Conservation (phyloP, 2,888 invertebrate species). For the Trachelus iudaicus region DNA sequence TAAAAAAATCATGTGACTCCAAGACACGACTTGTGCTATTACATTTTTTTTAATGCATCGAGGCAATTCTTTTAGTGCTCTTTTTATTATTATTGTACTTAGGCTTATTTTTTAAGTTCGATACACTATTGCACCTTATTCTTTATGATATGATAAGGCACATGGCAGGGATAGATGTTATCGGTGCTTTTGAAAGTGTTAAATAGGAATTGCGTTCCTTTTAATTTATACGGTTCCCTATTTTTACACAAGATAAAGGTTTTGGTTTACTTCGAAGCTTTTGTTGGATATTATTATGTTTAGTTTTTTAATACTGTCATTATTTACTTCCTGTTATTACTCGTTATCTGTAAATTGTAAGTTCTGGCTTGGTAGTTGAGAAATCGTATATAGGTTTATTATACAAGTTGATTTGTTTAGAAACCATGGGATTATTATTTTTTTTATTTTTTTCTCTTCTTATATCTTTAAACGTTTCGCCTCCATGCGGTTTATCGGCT, state of each 20-base stretch:
- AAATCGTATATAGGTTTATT: background rate
- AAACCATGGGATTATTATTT: background rate
- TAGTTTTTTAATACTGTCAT: slow-evolving; percentile 31
- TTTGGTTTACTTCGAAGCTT: background rate
- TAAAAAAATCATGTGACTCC: background rate
- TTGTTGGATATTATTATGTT: background rate
- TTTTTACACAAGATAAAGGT: background rate
- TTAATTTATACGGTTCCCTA: background rate
- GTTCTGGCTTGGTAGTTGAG: background rate
- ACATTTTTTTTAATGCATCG: background rate
- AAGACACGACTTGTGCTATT: background rate
- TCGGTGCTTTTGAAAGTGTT: no score
- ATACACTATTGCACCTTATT: background rate
- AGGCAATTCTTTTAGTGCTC: background rate
- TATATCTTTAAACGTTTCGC: background rate
- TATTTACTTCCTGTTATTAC: slow-evolving; percentile 26
- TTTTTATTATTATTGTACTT: background rate
- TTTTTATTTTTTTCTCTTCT: background rate
- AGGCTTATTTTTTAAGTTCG: background rate
- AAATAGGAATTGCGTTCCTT: background rate
- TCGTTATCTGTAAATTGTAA: slow-evolving; percentile 53
- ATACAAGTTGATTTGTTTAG: background rate
- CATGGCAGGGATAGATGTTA: no score
- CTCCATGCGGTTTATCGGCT: background rate
- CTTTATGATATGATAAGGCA: background rate